A percentile compares a stretch with the other conserved stretches of the same genome.
phyloP scores from a whole-genome alignment of 2,797 vertebrate species.

The Podarcis lilfordi region DNA sequence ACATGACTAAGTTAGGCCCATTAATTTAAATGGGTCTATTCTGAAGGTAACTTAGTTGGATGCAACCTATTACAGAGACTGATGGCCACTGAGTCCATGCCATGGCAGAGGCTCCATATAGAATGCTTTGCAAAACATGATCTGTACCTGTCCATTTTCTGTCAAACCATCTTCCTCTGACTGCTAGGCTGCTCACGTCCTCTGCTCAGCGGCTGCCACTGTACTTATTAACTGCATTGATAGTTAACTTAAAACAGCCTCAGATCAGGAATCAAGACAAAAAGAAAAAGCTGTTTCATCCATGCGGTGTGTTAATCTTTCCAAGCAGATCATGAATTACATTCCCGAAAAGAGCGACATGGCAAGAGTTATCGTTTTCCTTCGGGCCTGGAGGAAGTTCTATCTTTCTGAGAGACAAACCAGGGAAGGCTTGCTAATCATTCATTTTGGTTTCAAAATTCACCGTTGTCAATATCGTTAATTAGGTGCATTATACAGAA shows the following conservation, averaged over 20 bases:
- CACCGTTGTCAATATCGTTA: slow-evolving; percentile 4
- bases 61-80: background rate
- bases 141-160: background rate
- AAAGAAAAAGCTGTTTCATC: slow-evolving; percentile 59
- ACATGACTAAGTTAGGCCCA: too few species aligned
- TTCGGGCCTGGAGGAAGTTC: background rate
- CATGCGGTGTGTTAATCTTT: slow-evolving; percentile 35
- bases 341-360: slow-evolving; percentile 16
- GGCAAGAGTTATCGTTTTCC: slow-evolving; percentile 8
- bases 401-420: slow-evolving; percentile 19
- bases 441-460: slow-evolving; percentile 29
- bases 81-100: background rate
- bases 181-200: background rate
- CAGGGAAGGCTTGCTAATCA: background rate
- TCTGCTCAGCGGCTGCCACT: background rate
- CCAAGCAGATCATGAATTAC: slow-evolving; percentile 12
- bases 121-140: background rate
- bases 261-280: slow-evolving; percentile 26
- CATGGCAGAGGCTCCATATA: background rate
- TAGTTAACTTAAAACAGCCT: slow-evolving; percentile 21
- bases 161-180: background rate
- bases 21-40: too few species aligned
- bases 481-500: slow-evolving; percentile 1
- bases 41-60: too few species aligned
- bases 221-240: background rate